Conservation (phyloP, 2,113 vertebrate genomes). For the Orycteropus afer region DNA sequence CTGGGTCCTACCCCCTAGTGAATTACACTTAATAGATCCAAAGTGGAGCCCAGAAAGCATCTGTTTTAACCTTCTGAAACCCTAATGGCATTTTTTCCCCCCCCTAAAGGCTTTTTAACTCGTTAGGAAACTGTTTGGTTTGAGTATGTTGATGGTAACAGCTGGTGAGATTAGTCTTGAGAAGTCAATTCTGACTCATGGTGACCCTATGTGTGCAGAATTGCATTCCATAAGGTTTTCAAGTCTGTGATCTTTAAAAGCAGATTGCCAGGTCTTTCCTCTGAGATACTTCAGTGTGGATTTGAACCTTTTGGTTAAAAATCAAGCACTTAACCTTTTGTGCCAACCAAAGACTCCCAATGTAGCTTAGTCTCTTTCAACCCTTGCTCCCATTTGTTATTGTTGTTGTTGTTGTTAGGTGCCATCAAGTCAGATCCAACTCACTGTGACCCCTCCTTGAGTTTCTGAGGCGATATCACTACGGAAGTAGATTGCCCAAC, state of each 20-base stretch:
- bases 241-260: background rate
- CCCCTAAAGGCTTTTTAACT: too few relatives aligned
- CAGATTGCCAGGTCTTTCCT: background rate
- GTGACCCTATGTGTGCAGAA: background rate
- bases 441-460: too few relatives aligned
- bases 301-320: too few relatives aligned
- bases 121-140: background rate
- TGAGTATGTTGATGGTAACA: background rate
- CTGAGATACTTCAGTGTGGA: background rate
- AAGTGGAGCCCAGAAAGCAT: background rate
- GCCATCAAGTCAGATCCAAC: too few relatives aligned
- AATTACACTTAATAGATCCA: conserved; percentile 16
- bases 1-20: background rate
- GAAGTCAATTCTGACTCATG: too few relatives aligned
- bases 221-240: background rate
- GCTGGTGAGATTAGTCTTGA: background rate
- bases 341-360: background rate
- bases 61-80: background rate
- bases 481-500: too few relatives aligned
- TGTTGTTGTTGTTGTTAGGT: too few relatives aligned
- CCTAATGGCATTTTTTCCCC: too few relatives aligned
- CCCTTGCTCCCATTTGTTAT: background rate
- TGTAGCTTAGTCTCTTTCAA: background rate
- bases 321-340: too few relatives aligned
- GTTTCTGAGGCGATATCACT: too few relatives aligned